A percentile compares a stretch with the other conserved stretches of the same genome.
Conservation (phyloP, 2,113 vertebrate genomes). For the Microtus oregoni region DNA sequence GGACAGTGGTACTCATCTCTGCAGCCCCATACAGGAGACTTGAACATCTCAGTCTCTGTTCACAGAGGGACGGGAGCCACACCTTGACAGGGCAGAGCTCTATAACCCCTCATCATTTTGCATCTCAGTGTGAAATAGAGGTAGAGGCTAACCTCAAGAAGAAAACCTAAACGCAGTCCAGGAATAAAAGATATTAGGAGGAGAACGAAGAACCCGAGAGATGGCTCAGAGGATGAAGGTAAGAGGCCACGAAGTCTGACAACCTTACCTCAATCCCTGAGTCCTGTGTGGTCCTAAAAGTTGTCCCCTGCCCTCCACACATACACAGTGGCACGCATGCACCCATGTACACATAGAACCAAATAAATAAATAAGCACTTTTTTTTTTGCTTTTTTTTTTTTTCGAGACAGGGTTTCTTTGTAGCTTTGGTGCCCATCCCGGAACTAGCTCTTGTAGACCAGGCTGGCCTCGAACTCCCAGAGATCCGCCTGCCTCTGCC, state of each 20-base stretch:
- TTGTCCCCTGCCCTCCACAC: not conserved
- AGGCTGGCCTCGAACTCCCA: no score
- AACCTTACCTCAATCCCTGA: not conserved
- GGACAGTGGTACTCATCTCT: not conserved
- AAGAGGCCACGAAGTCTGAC: not conserved
- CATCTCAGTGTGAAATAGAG: not conserved
- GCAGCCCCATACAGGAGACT: rapidly evolving
- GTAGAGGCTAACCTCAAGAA: not conserved
- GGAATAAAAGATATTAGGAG: not conserved
- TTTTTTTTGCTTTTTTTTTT: no score
- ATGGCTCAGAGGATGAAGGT: not conserved
- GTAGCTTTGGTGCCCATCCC: no score
- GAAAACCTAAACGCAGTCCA: not conserved
- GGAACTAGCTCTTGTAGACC: no score
- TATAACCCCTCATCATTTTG: rapidly evolving
- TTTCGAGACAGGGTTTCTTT: no score
- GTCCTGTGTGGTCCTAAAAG: not conserved
- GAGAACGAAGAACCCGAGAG: not conserved
- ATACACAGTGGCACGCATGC: not conserved
- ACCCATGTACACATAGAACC: not conserved
- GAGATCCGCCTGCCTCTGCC: no score
- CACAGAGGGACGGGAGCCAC: not conserved
- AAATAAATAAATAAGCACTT: not conserved
- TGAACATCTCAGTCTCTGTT: not conserved
- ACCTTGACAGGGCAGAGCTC: not conserved